Conservation (phyloP, 2,888 invertebrate genomes). For the Ormia ochracea region DNA sequence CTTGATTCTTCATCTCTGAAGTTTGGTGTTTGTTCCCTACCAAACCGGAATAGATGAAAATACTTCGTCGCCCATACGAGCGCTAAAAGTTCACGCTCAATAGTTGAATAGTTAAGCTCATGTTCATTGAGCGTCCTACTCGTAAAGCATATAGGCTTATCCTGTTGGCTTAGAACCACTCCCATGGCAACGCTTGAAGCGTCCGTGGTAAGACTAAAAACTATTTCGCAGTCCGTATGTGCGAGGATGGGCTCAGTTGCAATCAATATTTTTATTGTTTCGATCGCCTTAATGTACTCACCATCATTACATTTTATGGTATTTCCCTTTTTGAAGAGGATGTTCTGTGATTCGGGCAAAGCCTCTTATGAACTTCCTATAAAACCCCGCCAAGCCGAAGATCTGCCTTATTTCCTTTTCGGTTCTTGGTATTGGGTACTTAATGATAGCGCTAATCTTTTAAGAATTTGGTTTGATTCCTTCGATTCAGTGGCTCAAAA, state of each 20-base stretch:
- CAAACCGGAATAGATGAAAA: not conserved
- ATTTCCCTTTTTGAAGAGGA: conserved; percentile 1
- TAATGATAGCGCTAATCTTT: too few relatives aligned
- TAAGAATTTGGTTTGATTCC: too few relatives aligned
- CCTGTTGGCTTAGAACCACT: too few relatives aligned
- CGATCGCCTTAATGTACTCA: conserved; percentile 30
- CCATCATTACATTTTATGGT: not conserved
- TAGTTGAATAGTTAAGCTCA: not conserved
- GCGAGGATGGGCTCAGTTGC: conserved; percentile 50
- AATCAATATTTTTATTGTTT: conserved; percentile 45
- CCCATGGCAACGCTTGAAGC: conserved; percentile 57
- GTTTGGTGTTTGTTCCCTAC: not conserved
- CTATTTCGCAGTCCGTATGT: conserved; percentile 54
- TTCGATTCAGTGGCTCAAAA: too few relatives aligned
- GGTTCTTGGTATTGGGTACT: too few relatives aligned
- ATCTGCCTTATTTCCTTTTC: too few relatives aligned
- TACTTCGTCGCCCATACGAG: not conserved
- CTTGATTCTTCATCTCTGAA: conserved; percentile 22
- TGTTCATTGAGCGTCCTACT: too few relatives aligned
- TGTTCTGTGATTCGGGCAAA: too few relatives aligned
- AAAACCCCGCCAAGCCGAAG: too few relatives aligned
- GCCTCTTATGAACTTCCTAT: too few relatives aligned
- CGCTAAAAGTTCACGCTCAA: not conserved
- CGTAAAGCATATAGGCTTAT: too few relatives aligned
- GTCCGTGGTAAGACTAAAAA: conserved; percentile 56